Conservation (phyloP, 2,113 vertebrate species). For the Raja brachyura region DNA sequence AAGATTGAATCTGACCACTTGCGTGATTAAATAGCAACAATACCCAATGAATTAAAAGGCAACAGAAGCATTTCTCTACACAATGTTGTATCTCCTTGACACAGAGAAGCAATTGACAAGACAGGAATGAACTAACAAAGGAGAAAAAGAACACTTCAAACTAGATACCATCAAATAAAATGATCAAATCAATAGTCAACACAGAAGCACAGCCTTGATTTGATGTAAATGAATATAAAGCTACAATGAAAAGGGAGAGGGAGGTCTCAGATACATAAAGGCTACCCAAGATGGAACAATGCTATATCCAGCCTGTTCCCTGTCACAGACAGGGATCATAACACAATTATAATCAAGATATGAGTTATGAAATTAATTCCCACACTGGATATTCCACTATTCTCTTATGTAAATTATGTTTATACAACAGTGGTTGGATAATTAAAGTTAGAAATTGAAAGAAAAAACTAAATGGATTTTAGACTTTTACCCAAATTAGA, state of each 20-base stretch:
- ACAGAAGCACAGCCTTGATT: neutral
- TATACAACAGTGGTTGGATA: conserved; percentile 20
- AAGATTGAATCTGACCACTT: too few species aligned
- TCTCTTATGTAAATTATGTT: neutral
- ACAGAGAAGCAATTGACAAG: neutral
- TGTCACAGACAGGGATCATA: neutral
- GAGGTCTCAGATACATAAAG: neutral
- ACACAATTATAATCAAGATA: neutral
- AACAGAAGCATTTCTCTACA: neutral
- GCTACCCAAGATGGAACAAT: neutral
- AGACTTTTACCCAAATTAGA: neutral
- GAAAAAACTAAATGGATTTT: neutral
- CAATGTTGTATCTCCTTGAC: neutral
- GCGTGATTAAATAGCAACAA: neutral
- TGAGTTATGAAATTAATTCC: neutral
- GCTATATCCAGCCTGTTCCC: neutral
- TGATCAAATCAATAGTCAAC: neutral
- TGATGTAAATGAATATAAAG: neutral
- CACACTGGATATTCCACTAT: neutral
- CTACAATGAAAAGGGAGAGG: neutral
- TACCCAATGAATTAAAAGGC: neutral
- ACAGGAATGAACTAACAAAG: neutral
- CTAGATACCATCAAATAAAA: neutral
- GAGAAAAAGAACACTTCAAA: neutral
- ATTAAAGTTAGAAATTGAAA: neutral